These are phyloP conservation scores for Picathartes gymnocephalus DNA, from an alignment of 2,113 vertebrate genomes.

Conservation along the genomic window DNA sequence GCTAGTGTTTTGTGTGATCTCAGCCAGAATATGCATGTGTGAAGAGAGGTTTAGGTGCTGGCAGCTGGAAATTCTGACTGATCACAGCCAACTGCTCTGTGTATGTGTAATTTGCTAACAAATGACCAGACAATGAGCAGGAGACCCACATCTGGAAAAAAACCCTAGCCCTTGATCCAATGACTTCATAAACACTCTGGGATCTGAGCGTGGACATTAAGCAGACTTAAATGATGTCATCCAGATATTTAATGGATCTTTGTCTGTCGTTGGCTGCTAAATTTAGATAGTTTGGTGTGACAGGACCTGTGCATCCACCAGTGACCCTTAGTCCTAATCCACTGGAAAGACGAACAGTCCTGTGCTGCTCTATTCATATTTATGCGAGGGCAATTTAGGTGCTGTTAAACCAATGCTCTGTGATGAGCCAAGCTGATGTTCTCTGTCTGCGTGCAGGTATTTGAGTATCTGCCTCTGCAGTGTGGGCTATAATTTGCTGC, in stretches of 20 bases:
- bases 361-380: not conserved
- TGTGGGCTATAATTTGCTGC: not conserved
- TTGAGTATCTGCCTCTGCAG: not conserved
- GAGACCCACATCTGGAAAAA: not conserved
- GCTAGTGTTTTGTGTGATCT: not conserved
- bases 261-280: not conserved
- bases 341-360: fast-evolving
- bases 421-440: not conserved
- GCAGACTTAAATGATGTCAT: not conserved
- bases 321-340: not conserved
- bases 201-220: not conserved
- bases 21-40: not conserved
- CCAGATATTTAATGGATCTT: not conserved
- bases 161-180: fast-evolving
- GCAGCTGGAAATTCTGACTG: not conserved
- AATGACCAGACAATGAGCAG: not conserved
- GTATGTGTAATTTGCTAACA: not conserved
- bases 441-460: no score
- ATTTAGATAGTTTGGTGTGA: not conserved
- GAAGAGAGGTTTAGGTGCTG: not conserved
- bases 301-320: not conserved
- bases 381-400: not conserved
- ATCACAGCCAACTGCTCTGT: not conserved
- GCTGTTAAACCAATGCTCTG: not conserved
- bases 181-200: not conserved